Conservation (phyloP, 2,888 invertebrate species). For the Xestoiulus laeticollis region DNA sequence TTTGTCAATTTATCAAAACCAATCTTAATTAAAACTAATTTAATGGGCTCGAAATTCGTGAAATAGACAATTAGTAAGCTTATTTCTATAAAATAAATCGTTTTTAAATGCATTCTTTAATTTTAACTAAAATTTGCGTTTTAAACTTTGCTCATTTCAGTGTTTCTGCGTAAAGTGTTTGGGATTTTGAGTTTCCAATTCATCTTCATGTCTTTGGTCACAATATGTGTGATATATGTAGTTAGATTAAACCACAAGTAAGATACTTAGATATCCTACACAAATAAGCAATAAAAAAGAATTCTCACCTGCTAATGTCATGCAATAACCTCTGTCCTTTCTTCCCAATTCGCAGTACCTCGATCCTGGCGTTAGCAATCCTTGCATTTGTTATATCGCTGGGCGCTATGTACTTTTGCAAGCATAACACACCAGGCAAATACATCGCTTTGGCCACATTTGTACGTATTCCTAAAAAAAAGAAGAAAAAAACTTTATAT, state of each 20-base stretch:
- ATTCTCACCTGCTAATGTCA: too few relatives aligned
- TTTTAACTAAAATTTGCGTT: neutral
- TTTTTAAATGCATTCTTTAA: too few relatives aligned
- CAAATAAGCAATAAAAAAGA: neutral
- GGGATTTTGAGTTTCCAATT: slow-evolving; percentile 81
- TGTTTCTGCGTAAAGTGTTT: slow-evolving; percentile 86
- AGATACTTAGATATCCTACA: neutral
- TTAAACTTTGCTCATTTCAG: slow-evolving; percentile 62
- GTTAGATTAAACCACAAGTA: slow-evolving; percentile 56
- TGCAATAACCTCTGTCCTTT: neutral
- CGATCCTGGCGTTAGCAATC: slow-evolving; percentile 74
- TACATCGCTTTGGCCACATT: slow-evolving; percentile 79
- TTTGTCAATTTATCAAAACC: too few relatives aligned
- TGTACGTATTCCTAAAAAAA: slow-evolving; percentile 70
- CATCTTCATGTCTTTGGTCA: slow-evolving; percentile 69
- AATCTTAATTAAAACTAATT: too few relatives aligned
- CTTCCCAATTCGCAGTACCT: slow-evolving; percentile 60
- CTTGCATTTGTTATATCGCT: slow-evolving; percentile 74
- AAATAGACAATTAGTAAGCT: too few relatives aligned
- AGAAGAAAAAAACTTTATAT: slow-evolving; percentile 49
- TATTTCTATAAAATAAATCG: too few relatives aligned
- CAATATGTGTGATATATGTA: slow-evolving; percentile 56
- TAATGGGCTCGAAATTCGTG: too few relatives aligned
- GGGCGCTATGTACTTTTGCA: slow-evolving; percentile 76
- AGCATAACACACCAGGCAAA: slow-evolving; percentile 80